These are phyloP conservation scores for Orussus abietinus DNA, from an alignment of 1,140 invertebrate genomes.

Conservation along the genomic window DNA sequence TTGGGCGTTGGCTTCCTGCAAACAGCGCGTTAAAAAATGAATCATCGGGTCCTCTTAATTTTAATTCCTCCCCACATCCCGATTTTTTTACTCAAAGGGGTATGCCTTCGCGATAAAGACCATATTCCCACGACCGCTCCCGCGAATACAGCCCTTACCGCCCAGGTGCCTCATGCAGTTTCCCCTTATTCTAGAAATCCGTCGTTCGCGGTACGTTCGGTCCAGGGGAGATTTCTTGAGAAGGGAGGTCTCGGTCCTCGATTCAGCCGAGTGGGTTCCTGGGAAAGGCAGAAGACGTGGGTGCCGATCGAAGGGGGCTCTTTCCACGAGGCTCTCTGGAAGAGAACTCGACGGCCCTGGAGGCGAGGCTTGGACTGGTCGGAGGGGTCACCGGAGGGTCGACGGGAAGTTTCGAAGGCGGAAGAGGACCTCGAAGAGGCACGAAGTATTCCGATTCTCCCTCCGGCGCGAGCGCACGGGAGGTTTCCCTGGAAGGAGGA, in stretches of 20 bases:
- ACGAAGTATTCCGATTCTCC: conserved; percentile 17
- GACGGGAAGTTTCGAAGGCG: conserved; percentile 22
- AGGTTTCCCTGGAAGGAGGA: conserved; percentile 29
- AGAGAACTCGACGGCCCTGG: conserved; percentile 15
- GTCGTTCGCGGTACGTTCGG: too few relatives aligned
- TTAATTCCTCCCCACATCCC: too few relatives aligned
- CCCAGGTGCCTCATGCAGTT: too few relatives aligned
- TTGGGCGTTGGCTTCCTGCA: conserved; percentile 49
- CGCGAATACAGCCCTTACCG: too few relatives aligned
- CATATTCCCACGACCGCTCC: too few relatives aligned
- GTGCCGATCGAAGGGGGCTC: conserved; percentile 13
- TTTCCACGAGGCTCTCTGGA: conserved; percentile 13
- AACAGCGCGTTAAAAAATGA: conserved; percentile 20
- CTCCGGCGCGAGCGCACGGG: conserved; percentile 16
- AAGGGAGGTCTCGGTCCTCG: too few relatives aligned
- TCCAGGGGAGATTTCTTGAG: too few relatives aligned
- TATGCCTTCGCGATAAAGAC: too few relatives aligned
- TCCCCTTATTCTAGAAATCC: too few relatives aligned
- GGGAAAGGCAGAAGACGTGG: conserved; percentile 4
- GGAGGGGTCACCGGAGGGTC: conserved; percentile 17
- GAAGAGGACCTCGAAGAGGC: conserved; percentile 20
- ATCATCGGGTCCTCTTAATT: too few relatives aligned
- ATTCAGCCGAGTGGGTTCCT: too few relatives aligned
- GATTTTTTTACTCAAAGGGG: too few relatives aligned
- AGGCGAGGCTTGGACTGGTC: conserved; percentile 2